Percentiles rank a stretch among this genome's conserved stretches.
Evolutionary conservation across 2,888 invertebrate genomes (phyloP).

Genomic region (Caenorhabditis sp.): DNA sequence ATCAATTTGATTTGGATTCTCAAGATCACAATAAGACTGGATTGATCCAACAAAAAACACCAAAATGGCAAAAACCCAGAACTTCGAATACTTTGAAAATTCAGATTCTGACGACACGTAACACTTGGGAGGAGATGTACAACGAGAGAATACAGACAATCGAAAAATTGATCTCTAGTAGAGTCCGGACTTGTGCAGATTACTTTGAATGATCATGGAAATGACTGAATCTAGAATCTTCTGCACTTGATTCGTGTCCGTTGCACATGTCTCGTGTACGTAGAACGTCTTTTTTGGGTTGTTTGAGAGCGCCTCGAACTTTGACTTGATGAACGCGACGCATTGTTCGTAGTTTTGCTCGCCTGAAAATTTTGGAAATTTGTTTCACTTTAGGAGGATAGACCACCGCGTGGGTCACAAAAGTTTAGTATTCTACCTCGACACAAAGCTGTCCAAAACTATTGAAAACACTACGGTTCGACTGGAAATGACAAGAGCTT

Average conservation of each 20-base stretch:
- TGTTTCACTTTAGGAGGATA: too few species aligned
- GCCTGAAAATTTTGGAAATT: conserved; percentile 62
- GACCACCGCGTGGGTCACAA: too few species aligned
- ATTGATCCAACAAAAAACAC: not conserved
- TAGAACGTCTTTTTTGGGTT: conserved; percentile 78
- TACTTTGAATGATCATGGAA: conserved; percentile 81
- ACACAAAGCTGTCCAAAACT: too few species aligned
- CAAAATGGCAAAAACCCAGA: not conserved
- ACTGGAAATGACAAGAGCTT: too few species aligned
- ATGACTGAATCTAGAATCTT: conserved; percentile 82
- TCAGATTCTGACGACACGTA: conserved; percentile 21
- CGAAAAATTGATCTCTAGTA: conserved; percentile 70
- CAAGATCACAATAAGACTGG: not conserved
- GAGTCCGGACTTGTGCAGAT: conserved; percentile 82
- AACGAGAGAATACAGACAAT: conserved; percentile 9
- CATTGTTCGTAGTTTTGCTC: conserved; percentile 79
- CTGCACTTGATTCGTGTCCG: conserved; percentile 81
- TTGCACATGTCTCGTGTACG: conserved; percentile 82
- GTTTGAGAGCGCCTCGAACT: conserved; percentile 77
- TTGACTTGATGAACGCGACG: conserved; percentile 77
- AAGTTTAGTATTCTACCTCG: too few species aligned
- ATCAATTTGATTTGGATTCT: too few species aligned
- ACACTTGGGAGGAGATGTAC: not conserved
- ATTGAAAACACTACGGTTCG: too few species aligned
- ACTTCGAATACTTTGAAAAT: not conserved